phyloP scores from a whole-genome alignment of 2,888 invertebrate species.

The Drosophila quasianomalipes region DNA sequence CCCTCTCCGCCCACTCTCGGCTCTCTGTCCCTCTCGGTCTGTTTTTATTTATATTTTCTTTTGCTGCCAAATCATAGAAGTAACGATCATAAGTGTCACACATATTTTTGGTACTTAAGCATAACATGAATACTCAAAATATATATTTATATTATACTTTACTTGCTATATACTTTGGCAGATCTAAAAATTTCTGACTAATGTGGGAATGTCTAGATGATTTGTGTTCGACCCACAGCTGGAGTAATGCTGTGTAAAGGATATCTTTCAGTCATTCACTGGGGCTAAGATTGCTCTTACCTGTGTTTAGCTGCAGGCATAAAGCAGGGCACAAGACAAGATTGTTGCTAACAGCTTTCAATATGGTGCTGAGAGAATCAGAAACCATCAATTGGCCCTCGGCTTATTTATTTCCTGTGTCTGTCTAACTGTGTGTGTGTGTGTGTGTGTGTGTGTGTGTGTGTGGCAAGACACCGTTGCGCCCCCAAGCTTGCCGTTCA shows the following conservation, averaged over 20 bases:
- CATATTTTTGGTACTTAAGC: conserved; percentile 16
- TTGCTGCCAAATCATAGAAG: conserved; percentile 39
- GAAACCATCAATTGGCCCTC: conserved; percentile 20
- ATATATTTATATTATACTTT: neutral
- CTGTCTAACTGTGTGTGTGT: neutral
- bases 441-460: neutral
- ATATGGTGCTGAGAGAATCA: conserved; percentile 14
- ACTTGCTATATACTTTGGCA: neutral
- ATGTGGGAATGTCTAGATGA: neutral
- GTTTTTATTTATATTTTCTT: conserved; percentile 1
- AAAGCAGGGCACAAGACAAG: neutral
- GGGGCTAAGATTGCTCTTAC: neutral
- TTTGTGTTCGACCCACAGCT: neutral
- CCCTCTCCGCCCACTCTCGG: neutral
- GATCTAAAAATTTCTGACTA: neutral
- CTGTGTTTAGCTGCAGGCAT: neutral
- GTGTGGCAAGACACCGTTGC: conserved; percentile 25
- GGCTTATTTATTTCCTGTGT: conserved; percentile 17
- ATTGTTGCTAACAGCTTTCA: neutral
- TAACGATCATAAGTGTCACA: conserved; percentile 28
- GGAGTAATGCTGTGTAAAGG: neutral
- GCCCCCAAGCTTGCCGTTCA: conserved; percentile 41
- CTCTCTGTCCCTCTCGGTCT: neutral
- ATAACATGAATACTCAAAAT: neutral
- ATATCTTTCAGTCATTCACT: neutral